These are phyloP conservation scores for Chaetodon auriga DNA, from an alignment of 2,113 vertebrate species.

Conservation along the genomic window DNA sequence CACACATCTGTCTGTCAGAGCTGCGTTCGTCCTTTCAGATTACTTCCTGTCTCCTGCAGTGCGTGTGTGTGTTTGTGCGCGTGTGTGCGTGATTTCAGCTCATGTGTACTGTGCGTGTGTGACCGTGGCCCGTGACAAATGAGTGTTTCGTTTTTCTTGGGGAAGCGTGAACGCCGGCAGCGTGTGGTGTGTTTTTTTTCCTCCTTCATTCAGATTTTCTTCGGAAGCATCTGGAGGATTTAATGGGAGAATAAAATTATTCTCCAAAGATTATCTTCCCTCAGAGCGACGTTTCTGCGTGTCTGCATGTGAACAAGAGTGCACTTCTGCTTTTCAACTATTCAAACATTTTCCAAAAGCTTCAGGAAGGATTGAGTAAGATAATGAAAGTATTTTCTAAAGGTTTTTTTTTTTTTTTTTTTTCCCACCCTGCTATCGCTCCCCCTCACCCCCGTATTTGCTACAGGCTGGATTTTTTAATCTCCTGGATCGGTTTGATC, in stretches of 20 bases:
- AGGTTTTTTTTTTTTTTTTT: constrained; percentile 11
- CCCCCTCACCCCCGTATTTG: constrained; percentile 41
- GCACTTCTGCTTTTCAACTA: constrained; percentile 51
- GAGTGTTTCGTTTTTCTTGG: constrained; percentile 38
- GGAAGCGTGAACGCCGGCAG: constrained; percentile 35
- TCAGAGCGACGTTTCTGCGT: constrained; percentile 39
- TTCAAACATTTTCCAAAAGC: constrained; percentile 63
- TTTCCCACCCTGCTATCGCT: not conserved
- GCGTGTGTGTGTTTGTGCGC: constrained; percentile 8
- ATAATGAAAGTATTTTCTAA: constrained; percentile 69
- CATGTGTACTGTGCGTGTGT: not conserved
- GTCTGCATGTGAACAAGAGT: not conserved
- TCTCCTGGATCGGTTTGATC: constrained; percentile 75
- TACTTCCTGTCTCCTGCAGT: constrained; percentile 15
- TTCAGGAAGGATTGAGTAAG: constrained; percentile 55
- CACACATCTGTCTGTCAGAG: constrained; percentile 12
- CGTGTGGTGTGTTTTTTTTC: not conserved
- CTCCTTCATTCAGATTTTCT: constrained; percentile 51
- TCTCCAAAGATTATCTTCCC: constrained; percentile 68
- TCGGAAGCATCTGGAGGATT: constrained; percentile 67
- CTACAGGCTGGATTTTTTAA: constrained; percentile 69
- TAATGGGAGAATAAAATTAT: constrained; percentile 65
- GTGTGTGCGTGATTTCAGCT: constrained; percentile 2
- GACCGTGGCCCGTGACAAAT: constrained; percentile 44
- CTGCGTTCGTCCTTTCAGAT: constrained; percentile 14